Conservation (phyloP, 2,113 vertebrate genomes). For the Ailuropoda melanoleuca region DNA sequence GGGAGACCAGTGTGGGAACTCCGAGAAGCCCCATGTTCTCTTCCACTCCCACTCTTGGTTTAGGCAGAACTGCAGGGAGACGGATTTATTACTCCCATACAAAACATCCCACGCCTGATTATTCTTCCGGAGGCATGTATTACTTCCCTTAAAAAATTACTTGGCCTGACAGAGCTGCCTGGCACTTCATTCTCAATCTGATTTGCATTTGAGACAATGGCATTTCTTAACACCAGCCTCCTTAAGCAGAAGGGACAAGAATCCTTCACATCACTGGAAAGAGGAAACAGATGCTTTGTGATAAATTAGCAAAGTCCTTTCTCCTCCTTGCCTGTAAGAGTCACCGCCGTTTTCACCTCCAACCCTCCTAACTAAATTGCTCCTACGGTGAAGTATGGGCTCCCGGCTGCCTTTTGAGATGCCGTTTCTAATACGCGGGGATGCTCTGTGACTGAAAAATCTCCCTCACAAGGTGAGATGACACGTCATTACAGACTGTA, state of each 20-base stretch:
- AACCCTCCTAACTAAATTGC: background rate
- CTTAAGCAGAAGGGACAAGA: background rate
- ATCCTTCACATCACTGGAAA: background rate
- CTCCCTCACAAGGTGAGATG: background rate
- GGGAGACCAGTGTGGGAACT: background rate
- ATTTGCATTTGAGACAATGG: slow-evolving; percentile 46
- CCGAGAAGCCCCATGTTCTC: background rate
- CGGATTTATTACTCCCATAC: background rate
- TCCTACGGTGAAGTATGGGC: background rate
- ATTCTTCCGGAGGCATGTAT: slow-evolving; percentile 1
- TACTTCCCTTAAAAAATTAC: slow-evolving; percentile 43
- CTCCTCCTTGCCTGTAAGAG: background rate
- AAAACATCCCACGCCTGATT: background rate
- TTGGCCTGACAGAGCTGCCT: background rate
- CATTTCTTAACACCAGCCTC: background rate
- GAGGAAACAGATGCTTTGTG: slow-evolving; percentile 17
- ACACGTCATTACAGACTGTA: background rate
- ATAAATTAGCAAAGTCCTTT: background rate
- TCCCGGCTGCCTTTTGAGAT: background rate
- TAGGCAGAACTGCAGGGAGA: slow-evolving; percentile 33
- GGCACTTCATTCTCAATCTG: background rate
- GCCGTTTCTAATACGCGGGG: background rate
- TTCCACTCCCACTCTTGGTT: slow-evolving; percentile 39
- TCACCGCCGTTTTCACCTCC: background rate
- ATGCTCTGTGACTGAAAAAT: background rate